Base-by-base conservation (phyloP, 2,797 vertebrate species). In the Serranus cabrilla region DNA sequence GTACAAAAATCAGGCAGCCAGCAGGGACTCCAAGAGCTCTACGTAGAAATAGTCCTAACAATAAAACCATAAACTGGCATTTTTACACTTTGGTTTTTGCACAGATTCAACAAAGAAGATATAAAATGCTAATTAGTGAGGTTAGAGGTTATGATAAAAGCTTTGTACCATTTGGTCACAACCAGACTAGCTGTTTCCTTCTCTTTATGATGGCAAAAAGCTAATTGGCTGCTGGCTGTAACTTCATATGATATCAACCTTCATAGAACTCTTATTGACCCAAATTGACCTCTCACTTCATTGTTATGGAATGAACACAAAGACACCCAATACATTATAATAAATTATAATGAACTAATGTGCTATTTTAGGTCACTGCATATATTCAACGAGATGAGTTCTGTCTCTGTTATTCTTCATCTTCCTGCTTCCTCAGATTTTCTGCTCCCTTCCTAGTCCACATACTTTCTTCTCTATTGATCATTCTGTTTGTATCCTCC, bases 401-500 rank as follows among this genome's bases (percentile, higher is more conserved):
- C 16, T 61, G 14, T 49, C 45, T 63, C 18, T 25, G n/a, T 45
- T 52, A 3, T 54, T 72, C 14, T 18, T 2, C 0, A 2, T 60
- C 27, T 43, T 60, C 17, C 12, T n/a, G 40, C 47, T 40, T 54
- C 56, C 27, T 49, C 21, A 21, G 46, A 71, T 27, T 56, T 3
- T 31, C 27, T 23, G 27, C 21, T 40, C 40, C 20, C 31, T 71
- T 57, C 21, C 21, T 39, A 21, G 50, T 42, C n/a, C 37, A 55
- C 42, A 40, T 3, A 55, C 45, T 69, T 69, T 62, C 34, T 51
- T 78, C 63, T 68, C 74, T 50, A 87, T 85, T 81, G 89, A 90
- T 90, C 84, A 71, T 76, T 73, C 73, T 81, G 70, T 88, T 82
- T 90, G 69, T 84, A 57, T 59, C 71, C 77, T 72, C 17, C 1